Percentiles rank a stretch among this genome's conserved stretches.
phyloP scores from a whole-genome alignment of 2,113 vertebrate species.

The Madoqua kirkii region DNA sequence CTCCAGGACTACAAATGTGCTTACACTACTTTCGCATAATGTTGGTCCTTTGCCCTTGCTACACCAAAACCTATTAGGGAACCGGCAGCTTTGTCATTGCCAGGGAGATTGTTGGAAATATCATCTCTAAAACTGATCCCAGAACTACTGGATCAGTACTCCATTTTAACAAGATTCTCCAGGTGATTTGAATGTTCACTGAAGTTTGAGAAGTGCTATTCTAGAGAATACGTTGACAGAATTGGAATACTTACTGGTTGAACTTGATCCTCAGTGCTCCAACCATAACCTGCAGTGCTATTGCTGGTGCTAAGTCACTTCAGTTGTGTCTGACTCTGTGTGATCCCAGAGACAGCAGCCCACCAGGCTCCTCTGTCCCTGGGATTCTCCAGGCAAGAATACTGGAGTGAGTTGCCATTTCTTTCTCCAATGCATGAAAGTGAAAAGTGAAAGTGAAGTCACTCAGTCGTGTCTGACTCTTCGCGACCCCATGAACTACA shows the following conservation, averaged over 20 bases:
- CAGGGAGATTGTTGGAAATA: neutral
- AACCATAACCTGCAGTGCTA: neutral
- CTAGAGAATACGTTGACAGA: neutral
- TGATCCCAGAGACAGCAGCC: too few species aligned
- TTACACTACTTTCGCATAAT: neutral
- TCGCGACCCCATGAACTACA: too few species aligned
- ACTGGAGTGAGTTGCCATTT: too few species aligned
- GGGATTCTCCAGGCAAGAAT: too few species aligned
- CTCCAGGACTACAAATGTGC: neutral
- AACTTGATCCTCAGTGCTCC: neutral
- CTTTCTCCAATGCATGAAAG: too few species aligned
- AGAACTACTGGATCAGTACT: neutral
- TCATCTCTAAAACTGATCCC: neutral
- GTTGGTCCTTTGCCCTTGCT: neutral
- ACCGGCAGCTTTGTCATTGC: neutral
- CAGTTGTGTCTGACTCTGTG: too few species aligned
- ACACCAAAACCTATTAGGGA: neutral
- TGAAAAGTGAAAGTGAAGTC: too few species aligned
- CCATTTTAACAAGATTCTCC: neutral
- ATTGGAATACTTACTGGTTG: conserved; percentile 22
- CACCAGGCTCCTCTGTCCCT: too few species aligned
- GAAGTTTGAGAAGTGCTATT: neutral
- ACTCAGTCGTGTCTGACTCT: too few species aligned
- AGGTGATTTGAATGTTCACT: neutral
- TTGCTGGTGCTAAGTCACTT: too few species aligned